Evolutionary conservation across 2,888 invertebrate species (phyloP).

Genomic region (Euplexia lucipara): DNA sequence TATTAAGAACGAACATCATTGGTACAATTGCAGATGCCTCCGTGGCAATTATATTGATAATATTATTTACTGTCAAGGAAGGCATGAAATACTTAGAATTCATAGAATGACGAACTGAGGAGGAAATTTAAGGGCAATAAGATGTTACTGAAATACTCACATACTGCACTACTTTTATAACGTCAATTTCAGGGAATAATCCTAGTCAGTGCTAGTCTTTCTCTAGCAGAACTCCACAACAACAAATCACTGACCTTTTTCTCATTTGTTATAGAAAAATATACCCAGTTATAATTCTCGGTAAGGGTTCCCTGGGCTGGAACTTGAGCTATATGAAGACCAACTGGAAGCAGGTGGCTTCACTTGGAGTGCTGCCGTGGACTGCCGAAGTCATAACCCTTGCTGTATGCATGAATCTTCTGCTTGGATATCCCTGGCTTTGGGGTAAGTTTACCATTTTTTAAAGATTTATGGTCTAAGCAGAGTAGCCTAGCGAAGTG

Average conservation of each 20-base stretch:
- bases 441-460: slow-evolving; percentile 77
- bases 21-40: no score
- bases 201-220: no score
- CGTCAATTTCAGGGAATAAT: no score
- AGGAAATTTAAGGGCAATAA: no score
- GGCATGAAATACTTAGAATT: no score
- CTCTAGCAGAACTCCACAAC: background rate
- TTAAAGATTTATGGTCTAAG: background rate
- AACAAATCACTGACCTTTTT: background rate
- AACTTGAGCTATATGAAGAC: slow-evolving; percentile 79
- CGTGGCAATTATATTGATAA: background rate
- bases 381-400: slow-evolving; percentile 78
- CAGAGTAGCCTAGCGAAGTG: background rate
- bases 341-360: slow-evolving; percentile 79
- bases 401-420: slow-evolving; percentile 76
- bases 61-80: no score
- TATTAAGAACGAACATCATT: no score
- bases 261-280: slow-evolving; percentile 77
- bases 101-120: no score
- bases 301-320: slow-evolving; percentile 85
- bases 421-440: slow-evolving; percentile 82
- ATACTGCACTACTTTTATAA: no score
- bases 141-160: no score
- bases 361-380: slow-evolving; percentile 85
- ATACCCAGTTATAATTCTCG: slow-evolving; percentile 85